Evolutionary conservation across 2,113 vertebrate genomes (phyloP).

Genomic region (Ancistrus triradiatus): DNA sequence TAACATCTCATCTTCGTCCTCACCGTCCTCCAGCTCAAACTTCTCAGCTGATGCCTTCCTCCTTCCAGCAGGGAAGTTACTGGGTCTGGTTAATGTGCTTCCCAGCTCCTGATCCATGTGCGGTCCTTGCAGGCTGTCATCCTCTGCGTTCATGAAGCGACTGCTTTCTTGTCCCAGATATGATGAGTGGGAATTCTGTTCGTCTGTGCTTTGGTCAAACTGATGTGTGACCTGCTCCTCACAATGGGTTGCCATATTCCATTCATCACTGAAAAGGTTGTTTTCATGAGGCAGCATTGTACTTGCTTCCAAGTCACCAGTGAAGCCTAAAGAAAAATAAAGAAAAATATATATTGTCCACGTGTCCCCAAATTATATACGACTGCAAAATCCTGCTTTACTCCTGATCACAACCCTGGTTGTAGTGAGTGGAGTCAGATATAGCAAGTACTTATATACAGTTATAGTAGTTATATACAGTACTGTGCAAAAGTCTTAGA

Average conservation of each 20-base stretch:
- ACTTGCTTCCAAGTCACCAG: neutral
- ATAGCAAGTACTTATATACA: too few relatives aligned
- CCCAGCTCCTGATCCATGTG: neutral
- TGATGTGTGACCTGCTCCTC: conserved; percentile 16
- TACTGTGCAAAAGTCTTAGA: too few relatives aligned
- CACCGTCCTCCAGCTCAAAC: neutral
- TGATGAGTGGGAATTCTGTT: conserved; percentile 1
- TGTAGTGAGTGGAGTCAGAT: too few relatives aligned
- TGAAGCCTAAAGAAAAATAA: conserved; percentile 5
- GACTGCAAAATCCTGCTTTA: too few relatives aligned
- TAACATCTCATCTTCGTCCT: neutral
- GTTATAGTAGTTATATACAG: too few relatives aligned
- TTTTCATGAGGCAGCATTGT: conserved; percentile 8
- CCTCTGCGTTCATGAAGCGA: conserved; percentile 15
- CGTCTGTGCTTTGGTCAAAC: conserved; percentile 7
- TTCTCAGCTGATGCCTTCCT: neutral
- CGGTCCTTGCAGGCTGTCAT: neutral
- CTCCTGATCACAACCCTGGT: too few relatives aligned
- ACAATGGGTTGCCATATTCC: conserved; percentile 9
- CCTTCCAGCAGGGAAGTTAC: neutral
- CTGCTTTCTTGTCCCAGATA: conserved; percentile 14
- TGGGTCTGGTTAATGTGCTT: neutral
- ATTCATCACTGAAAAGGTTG: conserved; percentile 20
- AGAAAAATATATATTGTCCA: neutral
- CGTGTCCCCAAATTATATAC: too few relatives aligned